These are phyloP conservation scores for Leucoraja ocellata DNA, from an alignment of 2,797 vertebrate species.

Conservation along the genomic window DNA sequence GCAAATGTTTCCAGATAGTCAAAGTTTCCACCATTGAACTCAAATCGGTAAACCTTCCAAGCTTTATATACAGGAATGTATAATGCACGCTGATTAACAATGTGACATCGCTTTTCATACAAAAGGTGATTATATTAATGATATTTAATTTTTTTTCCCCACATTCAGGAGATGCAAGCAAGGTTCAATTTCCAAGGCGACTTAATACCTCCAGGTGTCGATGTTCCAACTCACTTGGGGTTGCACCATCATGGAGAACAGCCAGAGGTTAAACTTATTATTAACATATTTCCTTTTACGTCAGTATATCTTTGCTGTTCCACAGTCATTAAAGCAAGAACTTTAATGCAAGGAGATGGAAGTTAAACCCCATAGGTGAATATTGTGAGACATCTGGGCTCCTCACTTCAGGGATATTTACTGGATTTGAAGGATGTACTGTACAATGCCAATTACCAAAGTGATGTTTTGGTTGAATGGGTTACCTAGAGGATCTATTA, in stretches of 20 bases:
- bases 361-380: not conserved
- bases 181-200: constrained; percentile 84
- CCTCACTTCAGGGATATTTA: not conserved
- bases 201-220: constrained; percentile 71
- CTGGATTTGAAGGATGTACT: not conserved
- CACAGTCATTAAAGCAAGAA: not conserved
- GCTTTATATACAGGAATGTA: not conserved
- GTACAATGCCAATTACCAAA: not conserved
- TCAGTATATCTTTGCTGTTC: not conserved
- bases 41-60: not conserved
- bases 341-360: not conserved
- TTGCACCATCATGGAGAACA: constrained; percentile 95
- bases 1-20: not conserved
- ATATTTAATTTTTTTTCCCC: constrained; percentile 39
- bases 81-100: not conserved
- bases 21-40: not conserved
- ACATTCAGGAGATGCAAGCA: constrained; percentile 81
- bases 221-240: constrained; percentile 86
- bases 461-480: not conserved
- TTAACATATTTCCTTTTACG: not conserved
- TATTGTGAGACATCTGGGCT: not conserved
- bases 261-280: constrained; percentile 71
- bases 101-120: not conserved
- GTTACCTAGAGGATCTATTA: not conserved
- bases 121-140: not conserved